Evolutionary conservation across 2,113 vertebrate genomes (phyloP), one percentile per base, ranked within the genome.

Genomic region (Aegypius monachus): DNA sequence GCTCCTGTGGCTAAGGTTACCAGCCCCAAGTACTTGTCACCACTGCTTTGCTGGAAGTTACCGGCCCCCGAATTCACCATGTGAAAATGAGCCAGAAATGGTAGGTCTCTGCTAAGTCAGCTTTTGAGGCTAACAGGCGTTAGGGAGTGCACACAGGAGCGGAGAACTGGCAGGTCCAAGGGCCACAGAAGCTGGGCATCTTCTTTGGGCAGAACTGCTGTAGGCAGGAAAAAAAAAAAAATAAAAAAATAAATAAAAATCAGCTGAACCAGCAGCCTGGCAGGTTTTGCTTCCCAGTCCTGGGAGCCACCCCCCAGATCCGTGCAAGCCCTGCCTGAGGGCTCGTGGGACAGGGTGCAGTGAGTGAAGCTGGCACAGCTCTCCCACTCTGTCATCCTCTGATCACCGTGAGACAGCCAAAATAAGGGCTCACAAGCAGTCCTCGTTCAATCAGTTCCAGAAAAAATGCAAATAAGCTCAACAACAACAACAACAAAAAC

Each of bases 391-490:
- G 88, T 88, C 90, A 86, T 61, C 66, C 80, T 86, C 80, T 74
- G 86, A 92, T 95, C 72, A 68, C 61, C 3, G 0, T 10, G 45
- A 93, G 53, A 85, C 87, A 95, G 91, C 36, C 87, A 94, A 95
- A 95, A 81, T 58, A 88, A 91, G 26, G 53, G 40, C 73, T 96
- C 53, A n/a, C 50, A 68, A 90, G 87, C 81, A 87, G 66, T 52
- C 78, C 62, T 81, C 58, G n/a, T 89, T 95, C 91, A 91, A 75
- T 82, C 67, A 85, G 56, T 70, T 90, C 83, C 71, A 52, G 94
- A 43, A 67, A 65, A 93, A 93, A 96, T 84, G 88, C 86, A 95
- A 93, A 96, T 81, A 82, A 91, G 43, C 31, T 77, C 68, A 62
- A 56, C 66, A 80, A n/a, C 47, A 63, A 75, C 43, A 83, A 81